Base-by-base conservation (phyloP, 1,140 invertebrate species). In the Oscheius sp. region DNA sequence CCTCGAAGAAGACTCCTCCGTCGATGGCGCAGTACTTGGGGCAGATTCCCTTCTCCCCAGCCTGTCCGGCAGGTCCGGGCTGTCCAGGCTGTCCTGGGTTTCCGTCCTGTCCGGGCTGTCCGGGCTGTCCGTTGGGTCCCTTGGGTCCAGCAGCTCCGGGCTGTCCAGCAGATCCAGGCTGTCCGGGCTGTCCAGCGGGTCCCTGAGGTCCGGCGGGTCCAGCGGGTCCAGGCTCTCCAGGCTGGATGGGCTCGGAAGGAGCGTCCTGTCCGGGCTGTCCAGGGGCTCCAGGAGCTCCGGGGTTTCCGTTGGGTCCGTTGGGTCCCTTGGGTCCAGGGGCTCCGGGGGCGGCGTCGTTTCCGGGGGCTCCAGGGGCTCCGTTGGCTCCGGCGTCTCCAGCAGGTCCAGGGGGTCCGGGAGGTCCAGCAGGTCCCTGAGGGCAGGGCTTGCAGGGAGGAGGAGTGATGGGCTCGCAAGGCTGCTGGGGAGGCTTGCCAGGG, bases 1-100 rank as follows among this genome's bases (percentile, higher is more conserved):
- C 80, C 59, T 82, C 80, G 71, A 81, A 81, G 81, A 81, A 81
- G 74, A 81, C 78, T 67, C 80, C 80, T 49, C 80, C 80, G 75
- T 81, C 80, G 70, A 81, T 77, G 75, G 80, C 80, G 76, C 80
- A 81, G 70, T 81, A 81, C 67, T 81, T 81, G 35, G 64, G 64
- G 42, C 64, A 58, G 71, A 28, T 73, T 46, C 46, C 71, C 71
- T 18, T 80, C 63, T 81, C 78, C 63, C 75, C 77, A n/a, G 52
- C 67, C n/a, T 35, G 28, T 59, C 72, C 72, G 29, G 72, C 63
- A 42, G 64, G 31, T 63, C 73, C 73, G 23, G 67, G 32, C 32
- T 69, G 59, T 73, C 73, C 73, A 36, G 68, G 68, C 2, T 55
- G 38, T 73, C 73, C 73, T 35, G 73, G 73, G n/a, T 69, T 63